Conservation (phyloP, 2,113 vertebrate species). For the Heterotis niloticus region DNA sequence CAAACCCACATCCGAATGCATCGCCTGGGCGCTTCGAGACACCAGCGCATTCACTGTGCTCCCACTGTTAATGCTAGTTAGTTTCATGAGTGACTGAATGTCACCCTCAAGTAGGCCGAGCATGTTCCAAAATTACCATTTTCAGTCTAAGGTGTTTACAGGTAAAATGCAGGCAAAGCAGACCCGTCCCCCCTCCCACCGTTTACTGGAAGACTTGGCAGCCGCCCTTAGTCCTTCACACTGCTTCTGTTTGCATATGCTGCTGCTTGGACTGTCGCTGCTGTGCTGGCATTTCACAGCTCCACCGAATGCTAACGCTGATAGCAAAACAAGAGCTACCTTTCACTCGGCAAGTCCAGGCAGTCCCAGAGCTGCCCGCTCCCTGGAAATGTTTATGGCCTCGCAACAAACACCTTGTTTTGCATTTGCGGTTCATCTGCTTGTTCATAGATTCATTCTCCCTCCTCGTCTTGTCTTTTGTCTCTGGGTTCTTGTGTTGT, state of each 20-base stretch:
- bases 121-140: neutral
- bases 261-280: neutral
- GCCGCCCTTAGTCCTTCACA: neutral
- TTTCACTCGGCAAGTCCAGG: conserved; percentile 55
- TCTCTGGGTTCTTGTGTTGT: conserved; percentile 18
- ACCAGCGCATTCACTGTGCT: neutral
- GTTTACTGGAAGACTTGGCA: neutral
- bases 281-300: conserved; percentile 12
- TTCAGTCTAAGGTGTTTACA: neutral
- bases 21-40: neutral
- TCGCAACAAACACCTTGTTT: conserved; percentile 30
- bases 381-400: conserved; percentile 57
- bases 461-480: conserved; percentile 16
- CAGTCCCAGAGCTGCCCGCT: conserved; percentile 53
- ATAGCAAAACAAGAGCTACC: conserved; percentile 43
- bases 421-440: conserved; percentile 47
- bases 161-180: neutral
- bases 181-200: neutral
- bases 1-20: too few species aligned
- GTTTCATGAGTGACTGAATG: too few species aligned
- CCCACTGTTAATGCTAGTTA: neutral
- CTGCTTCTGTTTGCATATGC: neutral
- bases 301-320: neutral
- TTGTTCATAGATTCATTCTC: neutral
- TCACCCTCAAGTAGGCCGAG: too few species aligned